Evolutionary conservation across 2,888 invertebrate species (phyloP).

Genomic region (Sceliomorpha sp.): DNA sequence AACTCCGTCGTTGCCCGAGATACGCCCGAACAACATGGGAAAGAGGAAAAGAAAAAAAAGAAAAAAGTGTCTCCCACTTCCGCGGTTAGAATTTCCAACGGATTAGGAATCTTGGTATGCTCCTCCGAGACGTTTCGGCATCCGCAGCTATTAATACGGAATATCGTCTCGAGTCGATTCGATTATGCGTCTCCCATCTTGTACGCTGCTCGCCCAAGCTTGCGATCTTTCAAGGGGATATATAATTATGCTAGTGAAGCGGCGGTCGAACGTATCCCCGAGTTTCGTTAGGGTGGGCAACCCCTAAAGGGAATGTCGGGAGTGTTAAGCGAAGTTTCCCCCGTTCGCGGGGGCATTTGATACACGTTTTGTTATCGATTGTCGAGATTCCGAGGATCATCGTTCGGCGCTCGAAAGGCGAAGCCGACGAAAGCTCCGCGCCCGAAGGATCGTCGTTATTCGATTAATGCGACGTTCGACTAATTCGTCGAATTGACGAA

Average conservation of each 20-base stretch:
- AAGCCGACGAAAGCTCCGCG: too few species aligned
- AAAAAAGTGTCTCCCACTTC: too few species aligned
- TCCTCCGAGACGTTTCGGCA: background rate
- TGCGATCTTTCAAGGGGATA: slow-evolving; percentile 72
- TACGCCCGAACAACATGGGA: background rate
- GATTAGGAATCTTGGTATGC: too few species aligned
- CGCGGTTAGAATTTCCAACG: too few species aligned
- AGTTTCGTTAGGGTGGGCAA: slow-evolving; percentile 63
- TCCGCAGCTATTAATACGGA: slow-evolving; percentile 8
- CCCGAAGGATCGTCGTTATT: too few species aligned
- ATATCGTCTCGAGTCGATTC: slow-evolving; percentile 16
- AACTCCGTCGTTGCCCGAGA: background rate
- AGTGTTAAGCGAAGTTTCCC: slow-evolving; percentile 22
- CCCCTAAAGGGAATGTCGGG: slow-evolving; percentile 43
- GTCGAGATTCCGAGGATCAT: too few species aligned
- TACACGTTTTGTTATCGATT: slow-evolving; percentile 30
- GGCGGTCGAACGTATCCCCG: slow-evolving; percentile 56
- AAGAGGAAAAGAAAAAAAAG: slow-evolving; percentile 5
- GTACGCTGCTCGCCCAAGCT: slow-evolving; percentile 18
- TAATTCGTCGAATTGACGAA: too few species aligned
- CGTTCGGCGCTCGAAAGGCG: too few species aligned
- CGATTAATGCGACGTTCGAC: too few species aligned
- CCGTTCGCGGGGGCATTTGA: slow-evolving; percentile 7
- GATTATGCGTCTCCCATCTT: slow-evolving; percentile 6
- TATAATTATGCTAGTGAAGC: slow-evolving; percentile 66